Evolutionary conservation across 1,140 invertebrate genomes (phyloP).

Genomic region (Coptotermes formosanus): DNA sequence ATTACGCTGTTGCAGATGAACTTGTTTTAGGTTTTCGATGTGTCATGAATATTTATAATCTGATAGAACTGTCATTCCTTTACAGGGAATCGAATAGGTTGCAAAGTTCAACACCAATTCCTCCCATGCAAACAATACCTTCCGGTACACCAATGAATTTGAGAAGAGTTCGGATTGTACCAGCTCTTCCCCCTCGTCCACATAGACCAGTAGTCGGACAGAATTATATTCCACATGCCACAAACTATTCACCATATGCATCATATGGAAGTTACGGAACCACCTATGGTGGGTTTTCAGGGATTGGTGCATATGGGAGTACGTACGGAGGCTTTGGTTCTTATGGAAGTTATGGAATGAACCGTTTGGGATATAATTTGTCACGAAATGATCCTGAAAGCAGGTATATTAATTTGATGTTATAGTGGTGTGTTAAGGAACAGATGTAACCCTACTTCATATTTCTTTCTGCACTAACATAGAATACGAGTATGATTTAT

Average conservation of each 20-base stretch:
- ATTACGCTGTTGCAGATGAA: too few species aligned
- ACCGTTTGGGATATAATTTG: slow-evolving; percentile 47
- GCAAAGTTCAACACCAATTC: slow-evolving; percentile 10
- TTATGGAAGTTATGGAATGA: slow-evolving; percentile 46
- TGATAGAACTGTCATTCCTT: not conserved
- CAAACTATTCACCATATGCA: not conserved
- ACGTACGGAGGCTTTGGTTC: slow-evolving; percentile 39
- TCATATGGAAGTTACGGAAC: slow-evolving; percentile 41
- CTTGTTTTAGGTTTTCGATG: too few species aligned
- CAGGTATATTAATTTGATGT: slow-evolving; percentile 46
- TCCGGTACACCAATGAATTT: not conserved
- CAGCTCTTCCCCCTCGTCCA: slow-evolving; percentile 15
- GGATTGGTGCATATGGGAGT: slow-evolving; percentile 40
- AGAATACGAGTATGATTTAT: too few species aligned
- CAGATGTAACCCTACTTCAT: too few species aligned
- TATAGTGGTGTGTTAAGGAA: too few species aligned
- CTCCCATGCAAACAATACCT: too few species aligned
- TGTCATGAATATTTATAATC: too few species aligned
- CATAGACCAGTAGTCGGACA: not conserved
- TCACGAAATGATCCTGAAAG: slow-evolving; percentile 55
- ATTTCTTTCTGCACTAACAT: too few species aligned
- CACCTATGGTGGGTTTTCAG: slow-evolving; percentile 44
- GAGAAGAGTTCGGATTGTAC: not conserved
- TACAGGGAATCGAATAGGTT: slow-evolving; percentile 6
- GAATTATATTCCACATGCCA: not conserved